These are phyloP conservation scores for Hypomecis punctinalis DNA, from an alignment of 2,888 invertebrate genomes.

Conservation along the genomic window DNA sequence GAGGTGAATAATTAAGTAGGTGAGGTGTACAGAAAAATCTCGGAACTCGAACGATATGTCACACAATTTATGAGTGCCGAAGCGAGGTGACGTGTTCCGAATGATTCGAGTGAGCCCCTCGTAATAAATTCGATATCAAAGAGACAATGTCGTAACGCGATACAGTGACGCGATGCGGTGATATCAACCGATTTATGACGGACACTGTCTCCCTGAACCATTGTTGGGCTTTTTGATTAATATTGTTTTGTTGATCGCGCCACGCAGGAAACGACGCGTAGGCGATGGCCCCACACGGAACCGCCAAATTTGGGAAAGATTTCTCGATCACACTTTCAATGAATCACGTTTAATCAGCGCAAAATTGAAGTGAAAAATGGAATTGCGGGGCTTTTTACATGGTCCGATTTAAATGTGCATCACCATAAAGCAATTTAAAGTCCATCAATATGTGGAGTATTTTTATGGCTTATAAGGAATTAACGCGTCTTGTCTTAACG, in stretches of 20 bases:
- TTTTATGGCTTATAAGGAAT: slow-evolving; percentile 58
- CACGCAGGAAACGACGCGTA: slow-evolving; percentile 30
- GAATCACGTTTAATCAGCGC: slow-evolving; percentile 29
- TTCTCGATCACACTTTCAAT: slow-evolving; percentile 27
- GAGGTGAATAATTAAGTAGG: slow-evolving; percentile 43
- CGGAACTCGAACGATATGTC: slow-evolving; percentile 76
- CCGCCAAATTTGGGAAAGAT: slow-evolving; percentile 36
- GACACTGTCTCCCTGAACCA: slow-evolving; percentile 57
- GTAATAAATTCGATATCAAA: slow-evolving; percentile 79
- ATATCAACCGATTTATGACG: slow-evolving; percentile 75
- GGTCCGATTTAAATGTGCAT: slow-evolving; percentile 34
- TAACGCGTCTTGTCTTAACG: slow-evolving; percentile 76
- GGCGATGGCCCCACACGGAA: slow-evolving; percentile 37
- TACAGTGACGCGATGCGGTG: slow-evolving; percentile 72
- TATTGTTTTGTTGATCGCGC: slow-evolving; percentile 52
- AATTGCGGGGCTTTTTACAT: slow-evolving; percentile 24
- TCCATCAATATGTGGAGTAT: slow-evolving; percentile 58
- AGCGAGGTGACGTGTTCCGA: slow-evolving; percentile 71
- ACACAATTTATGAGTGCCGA: slow-evolving; percentile 76
- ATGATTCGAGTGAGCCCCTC: slow-evolving; percentile 69
- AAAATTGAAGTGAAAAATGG: slow-evolving; percentile 21
- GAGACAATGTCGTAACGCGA: slow-evolving; percentile 79
- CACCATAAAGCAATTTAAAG: slow-evolving; percentile 61
- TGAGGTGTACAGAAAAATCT: slow-evolving; percentile 68
- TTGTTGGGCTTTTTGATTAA: slow-evolving; percentile 59